A percentile compares a stretch with the other conserved stretches of the same genome.
phyloP scores from a whole-genome alignment of 2,113 vertebrate species.

The Sinocyclocheilus maitianheensis region DNA sequence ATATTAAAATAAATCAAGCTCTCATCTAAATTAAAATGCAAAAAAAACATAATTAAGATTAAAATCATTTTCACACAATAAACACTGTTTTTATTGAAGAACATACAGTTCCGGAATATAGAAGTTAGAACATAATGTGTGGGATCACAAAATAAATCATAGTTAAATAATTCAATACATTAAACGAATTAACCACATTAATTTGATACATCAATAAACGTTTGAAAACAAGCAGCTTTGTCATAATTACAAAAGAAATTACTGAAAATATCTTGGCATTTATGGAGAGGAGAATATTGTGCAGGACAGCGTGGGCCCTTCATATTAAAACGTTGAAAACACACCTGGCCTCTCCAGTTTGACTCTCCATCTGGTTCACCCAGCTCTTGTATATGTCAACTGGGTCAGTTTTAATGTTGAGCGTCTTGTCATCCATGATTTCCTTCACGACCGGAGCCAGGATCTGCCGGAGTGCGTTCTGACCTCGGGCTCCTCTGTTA shows the following conservation, averaged over 20 bases:
- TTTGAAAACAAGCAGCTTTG: background rate
- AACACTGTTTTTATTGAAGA: background rate
- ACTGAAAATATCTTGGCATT: background rate
- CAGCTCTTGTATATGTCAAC: slow-evolving; percentile 98
- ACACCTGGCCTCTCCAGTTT: slow-evolving; percentile 95
- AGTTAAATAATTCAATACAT: no score
- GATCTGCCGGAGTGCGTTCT: slow-evolving; percentile 94
- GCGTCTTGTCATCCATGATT: slow-evolving; percentile 94
- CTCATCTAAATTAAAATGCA: background rate
- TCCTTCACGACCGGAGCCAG: slow-evolving; percentile 94
- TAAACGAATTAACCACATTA: background rate
- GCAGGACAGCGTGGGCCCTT: background rate
- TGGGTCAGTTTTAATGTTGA: slow-evolving; percentile 97
- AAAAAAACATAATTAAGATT: background rate
- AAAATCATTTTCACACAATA: background rate
- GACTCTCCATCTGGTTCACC: slow-evolving; percentile 99
- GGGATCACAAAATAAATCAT: background rate
- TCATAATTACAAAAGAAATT: background rate
- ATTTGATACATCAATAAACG: background rate
- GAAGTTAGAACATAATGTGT: background rate
- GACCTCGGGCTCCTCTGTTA: slow-evolving; percentile 93
- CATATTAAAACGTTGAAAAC: background rate
- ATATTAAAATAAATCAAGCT: background rate
- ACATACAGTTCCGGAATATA: background rate
- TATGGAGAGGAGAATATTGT: background rate